phyloP scores from a whole-genome alignment of 2,888 invertebrate genomes.

The Eristalinus sepulchralis region DNA sequence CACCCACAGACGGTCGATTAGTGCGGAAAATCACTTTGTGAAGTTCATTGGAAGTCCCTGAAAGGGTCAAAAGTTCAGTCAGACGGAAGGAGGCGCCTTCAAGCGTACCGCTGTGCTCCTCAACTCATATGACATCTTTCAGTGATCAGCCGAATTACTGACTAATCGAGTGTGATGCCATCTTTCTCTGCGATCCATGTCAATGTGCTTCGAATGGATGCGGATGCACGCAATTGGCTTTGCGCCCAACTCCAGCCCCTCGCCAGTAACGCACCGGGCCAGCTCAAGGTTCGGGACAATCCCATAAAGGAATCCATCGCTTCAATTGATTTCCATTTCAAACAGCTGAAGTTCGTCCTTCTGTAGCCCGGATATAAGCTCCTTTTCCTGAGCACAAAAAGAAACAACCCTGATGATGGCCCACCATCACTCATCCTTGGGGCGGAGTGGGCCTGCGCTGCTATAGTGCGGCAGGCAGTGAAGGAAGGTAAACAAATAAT shows the following conservation, averaged over 20 bases:
- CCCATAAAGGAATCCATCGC: conserved; percentile 3
- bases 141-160: conserved; percentile 19
- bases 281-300: background rate
- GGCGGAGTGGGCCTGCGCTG: background rate
- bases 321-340: conserved; percentile 39
- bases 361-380: conserved; percentile 4
- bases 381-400: background rate
- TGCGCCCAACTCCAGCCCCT: background rate
- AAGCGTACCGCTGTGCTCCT: conserved; percentile 29
- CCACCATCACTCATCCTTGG: background rate
- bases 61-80: conserved; percentile 58
- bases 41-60: background rate
- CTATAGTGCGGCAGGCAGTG: background rate
- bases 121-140: conserved; percentile 45
- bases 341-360: conserved; percentile 2
- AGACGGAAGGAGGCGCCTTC: conserved; percentile 30
- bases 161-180: conserved; percentile 47
- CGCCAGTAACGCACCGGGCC: background rate
- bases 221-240: background rate
- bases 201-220: background rate
- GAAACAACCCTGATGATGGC: background rate
- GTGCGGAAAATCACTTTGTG: conserved; percentile 25
- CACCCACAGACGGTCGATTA: conserved; percentile 2
- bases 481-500: background rate
- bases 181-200: background rate